phyloP scores from a whole-genome alignment of 2,888 invertebrate species.

The Rhogogaster chlorosoma region DNA sequence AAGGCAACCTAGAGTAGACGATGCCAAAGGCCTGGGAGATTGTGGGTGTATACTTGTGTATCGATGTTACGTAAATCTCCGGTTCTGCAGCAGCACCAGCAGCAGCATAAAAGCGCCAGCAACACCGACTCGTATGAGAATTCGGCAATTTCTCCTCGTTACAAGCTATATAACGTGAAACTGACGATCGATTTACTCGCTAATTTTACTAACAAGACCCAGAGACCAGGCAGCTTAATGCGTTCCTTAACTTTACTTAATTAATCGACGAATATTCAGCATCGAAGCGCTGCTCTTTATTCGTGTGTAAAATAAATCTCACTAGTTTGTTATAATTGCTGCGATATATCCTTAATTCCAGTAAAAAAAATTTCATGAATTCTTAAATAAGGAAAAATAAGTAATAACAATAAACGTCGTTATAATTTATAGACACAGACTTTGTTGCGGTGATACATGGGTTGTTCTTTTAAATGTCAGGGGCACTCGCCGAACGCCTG shows the following conservation, averaged over 20 bases:
- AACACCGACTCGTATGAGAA: neutral
- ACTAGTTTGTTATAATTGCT: too few relatives aligned
- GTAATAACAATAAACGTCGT: neutral
- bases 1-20: constrained; percentile 15
- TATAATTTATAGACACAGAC: neutral
- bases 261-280: constrained; percentile 22
- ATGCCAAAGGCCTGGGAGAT: constrained; percentile 25
- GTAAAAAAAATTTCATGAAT: neutral
- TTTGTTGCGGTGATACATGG: neutral
- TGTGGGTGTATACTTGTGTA: constrained; percentile 20
- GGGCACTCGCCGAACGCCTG: constrained; percentile 2
- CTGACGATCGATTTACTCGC: neutral
- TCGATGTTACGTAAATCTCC: constrained; percentile 28
- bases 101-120: neutral
- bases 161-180: neutral
- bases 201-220: constrained; percentile 33
- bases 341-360: too few relatives aligned
- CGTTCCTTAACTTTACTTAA: neutral
- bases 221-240: neutral
- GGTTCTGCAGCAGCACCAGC: neutral
- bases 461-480: constrained; percentile 40
- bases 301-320: neutral
- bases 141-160: constrained; percentile 43
- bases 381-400: neutral
- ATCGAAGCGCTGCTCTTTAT: neutral